A percentile compares a stretch with the other conserved stretches of the same genome.
These are phyloP conservation scores for Trachemys scripta DNA, from an alignment of 2,113 vertebrate species.

Conservation along the genomic window DNA sequence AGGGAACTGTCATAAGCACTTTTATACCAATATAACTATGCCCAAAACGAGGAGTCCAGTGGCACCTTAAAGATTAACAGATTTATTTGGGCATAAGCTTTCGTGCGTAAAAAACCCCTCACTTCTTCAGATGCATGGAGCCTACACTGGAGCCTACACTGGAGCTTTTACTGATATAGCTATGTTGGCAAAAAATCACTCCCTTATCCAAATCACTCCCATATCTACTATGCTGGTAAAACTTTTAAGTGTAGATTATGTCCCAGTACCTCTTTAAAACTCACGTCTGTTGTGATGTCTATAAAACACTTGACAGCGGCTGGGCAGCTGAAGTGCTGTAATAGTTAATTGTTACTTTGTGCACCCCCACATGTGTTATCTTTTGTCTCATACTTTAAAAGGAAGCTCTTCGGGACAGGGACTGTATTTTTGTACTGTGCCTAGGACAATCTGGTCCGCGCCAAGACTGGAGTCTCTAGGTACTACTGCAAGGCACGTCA, in stretches of 20 bases:
- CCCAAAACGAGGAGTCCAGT: no score
- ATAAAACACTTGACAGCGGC: not conserved
- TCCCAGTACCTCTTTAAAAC: not conserved
- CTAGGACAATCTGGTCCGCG: not conserved
- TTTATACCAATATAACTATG: not conserved
- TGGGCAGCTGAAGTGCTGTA: not conserved
- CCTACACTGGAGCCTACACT: not conserved
- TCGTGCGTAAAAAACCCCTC: no score
- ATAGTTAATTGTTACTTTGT: not conserved
- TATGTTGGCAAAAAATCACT: not conserved
- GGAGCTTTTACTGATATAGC: not conserved
- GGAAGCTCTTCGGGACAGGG: not conserved
- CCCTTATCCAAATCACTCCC: not conserved
- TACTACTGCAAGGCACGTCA: not conserved
- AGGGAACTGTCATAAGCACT: not conserved
- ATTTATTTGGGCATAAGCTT: no score
- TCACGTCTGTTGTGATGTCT: not conserved
- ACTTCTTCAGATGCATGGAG: no score
- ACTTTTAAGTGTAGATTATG: not conserved
- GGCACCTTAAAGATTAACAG: no score
- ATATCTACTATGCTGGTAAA: not conserved
- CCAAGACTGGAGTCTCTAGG: not conserved
- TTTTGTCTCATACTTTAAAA: not conserved
- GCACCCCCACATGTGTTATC: not conserved
- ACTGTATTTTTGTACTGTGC: not conserved